Percentiles rank a stretch among this genome's conserved stretches.
phyloP scores from a whole-genome alignment of 2,113 vertebrate genomes.

The Perca flavescens region DNA sequence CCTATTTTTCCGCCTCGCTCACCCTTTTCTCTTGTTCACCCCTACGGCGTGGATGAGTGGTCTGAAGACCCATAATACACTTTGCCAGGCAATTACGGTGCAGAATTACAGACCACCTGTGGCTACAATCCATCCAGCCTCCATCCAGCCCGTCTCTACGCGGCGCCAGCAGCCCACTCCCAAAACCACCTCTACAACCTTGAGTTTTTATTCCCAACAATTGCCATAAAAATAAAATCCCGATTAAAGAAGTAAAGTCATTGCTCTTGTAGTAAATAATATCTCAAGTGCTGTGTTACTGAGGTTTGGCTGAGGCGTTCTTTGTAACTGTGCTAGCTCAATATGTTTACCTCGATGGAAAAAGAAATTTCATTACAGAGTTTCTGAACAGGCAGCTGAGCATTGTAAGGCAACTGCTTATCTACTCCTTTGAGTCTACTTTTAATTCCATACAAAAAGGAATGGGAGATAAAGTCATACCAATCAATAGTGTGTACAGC shows the following conservation, averaged over 20 bases:
- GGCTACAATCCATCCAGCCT: slow-evolving; percentile 73
- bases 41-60: slow-evolving; percentile 83
- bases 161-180: slow-evolving; percentile 36
- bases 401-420: not conserved
- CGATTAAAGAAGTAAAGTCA: slow-evolving; percentile 69
- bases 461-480: not conserved
- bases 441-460: not conserved
- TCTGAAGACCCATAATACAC: slow-evolving; percentile 81
- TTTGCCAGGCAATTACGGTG: slow-evolving; percentile 83
- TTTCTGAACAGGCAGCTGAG: slow-evolving; percentile 13
- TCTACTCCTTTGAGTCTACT: not conserved
- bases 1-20: slow-evolving; percentile 73
- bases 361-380: slow-evolving; percentile 20
- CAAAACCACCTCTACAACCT: slow-evolving; percentile 66
- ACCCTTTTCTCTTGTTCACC: slow-evolving; percentile 79
- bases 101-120: slow-evolving; percentile 86
- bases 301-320: not conserved
- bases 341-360: slow-evolving; percentile 58
- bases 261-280: slow-evolving; percentile 64
- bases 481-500: not conserved
- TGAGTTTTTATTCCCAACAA: slow-evolving; percentile 64
- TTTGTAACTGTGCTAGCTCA: slow-evolving; percentile 23
- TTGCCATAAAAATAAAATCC: slow-evolving; percentile 69
- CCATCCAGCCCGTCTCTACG: slow-evolving; percentile 25
- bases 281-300: slow-evolving; percentile 48